These are phyloP conservation scores for Drosophila obscura DNA, from an alignment of 1,140 invertebrate species.

Conservation along the genomic window DNA sequence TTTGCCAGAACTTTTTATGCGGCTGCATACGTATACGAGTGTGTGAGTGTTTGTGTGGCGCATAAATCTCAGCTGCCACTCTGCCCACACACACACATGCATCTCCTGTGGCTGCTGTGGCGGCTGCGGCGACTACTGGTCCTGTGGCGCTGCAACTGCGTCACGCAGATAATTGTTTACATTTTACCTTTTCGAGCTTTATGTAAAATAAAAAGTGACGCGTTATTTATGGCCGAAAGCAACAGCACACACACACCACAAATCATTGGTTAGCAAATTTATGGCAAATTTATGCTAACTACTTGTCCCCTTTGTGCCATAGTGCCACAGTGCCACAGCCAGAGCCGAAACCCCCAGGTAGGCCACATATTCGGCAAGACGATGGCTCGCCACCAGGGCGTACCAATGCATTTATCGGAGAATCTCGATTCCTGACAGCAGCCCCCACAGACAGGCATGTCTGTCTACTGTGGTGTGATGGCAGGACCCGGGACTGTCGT, in stretches of 20 bases:
- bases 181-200: conserved; percentile 70
- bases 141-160: conserved; percentile 47
- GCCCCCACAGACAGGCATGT: conserved; percentile 50
- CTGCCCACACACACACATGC: neutral
- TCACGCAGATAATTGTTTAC: conserved; percentile 81
- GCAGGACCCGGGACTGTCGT: conserved; percentile 1
- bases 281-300: conserved; percentile 83
- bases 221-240: conserved; percentile 72
- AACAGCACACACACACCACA: conserved; percentile 56
- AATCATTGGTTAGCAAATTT: conserved; percentile 82
- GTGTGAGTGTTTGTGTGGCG: conserved; percentile 13
- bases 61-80: conserved; percentile 30
- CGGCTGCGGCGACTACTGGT: conserved; percentile 49
- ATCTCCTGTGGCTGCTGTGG: conserved; percentile 38
- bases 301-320: conserved; percentile 59
- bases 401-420: conserved; percentile 48
- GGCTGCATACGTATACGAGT: conserved; percentile 12
- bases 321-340: conserved; percentile 37
- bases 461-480: conserved; percentile 1
- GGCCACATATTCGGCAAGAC: conserved; percentile 8
- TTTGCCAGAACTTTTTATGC: conserved; percentile 56
- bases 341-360: conserved; percentile 30
- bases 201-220: conserved; percentile 72
- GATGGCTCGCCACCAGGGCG: conserved; percentile 2
- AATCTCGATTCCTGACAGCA: conserved; percentile 68